Evolutionary conservation across 2,888 invertebrate species (phyloP).

Genomic region (Galerucella nymphaeae): DNA sequence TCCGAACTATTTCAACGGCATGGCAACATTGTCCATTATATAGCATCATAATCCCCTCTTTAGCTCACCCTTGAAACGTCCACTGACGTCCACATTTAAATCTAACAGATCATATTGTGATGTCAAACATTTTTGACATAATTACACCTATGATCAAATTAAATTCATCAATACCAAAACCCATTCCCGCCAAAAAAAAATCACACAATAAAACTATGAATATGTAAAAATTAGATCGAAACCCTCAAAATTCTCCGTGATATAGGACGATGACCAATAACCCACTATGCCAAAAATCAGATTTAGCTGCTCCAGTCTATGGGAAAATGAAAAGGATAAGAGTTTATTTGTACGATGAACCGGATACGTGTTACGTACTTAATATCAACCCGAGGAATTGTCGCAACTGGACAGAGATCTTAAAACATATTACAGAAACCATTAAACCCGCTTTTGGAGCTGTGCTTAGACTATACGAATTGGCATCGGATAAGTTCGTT

Average conservation of each 20-base stretch:
- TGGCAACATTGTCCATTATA: too few species aligned
- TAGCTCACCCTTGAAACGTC: too few species aligned
- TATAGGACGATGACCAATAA: neutral
- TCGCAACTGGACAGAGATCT: slow-evolving; percentile 11
- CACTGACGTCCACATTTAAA: neutral
- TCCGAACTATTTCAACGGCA: too few species aligned
- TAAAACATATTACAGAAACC: slow-evolving; percentile 15
- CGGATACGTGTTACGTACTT: neutral
- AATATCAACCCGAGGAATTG: slow-evolving; percentile 22
- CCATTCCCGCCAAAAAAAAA: neutral
- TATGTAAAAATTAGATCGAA: neutral
- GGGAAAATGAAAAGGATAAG: slow-evolving; percentile 21
- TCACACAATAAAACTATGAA: neutral
- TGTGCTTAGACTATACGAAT: neutral
- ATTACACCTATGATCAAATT: neutral
- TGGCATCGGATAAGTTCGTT: slow-evolving; percentile 7
- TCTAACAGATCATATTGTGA: neutral
- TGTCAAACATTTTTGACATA: neutral
- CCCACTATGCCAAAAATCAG: neutral
- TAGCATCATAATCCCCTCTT: too few species aligned
- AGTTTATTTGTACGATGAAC: slow-evolving; percentile 11
- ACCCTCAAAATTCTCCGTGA: neutral
- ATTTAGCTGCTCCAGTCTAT: slow-evolving; percentile 8
- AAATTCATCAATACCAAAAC: neutral
- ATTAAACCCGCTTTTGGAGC: slow-evolving; percentile 19